Conservation (phyloP, 1,140 invertebrate genomes). For the Ips typographus region DNA sequence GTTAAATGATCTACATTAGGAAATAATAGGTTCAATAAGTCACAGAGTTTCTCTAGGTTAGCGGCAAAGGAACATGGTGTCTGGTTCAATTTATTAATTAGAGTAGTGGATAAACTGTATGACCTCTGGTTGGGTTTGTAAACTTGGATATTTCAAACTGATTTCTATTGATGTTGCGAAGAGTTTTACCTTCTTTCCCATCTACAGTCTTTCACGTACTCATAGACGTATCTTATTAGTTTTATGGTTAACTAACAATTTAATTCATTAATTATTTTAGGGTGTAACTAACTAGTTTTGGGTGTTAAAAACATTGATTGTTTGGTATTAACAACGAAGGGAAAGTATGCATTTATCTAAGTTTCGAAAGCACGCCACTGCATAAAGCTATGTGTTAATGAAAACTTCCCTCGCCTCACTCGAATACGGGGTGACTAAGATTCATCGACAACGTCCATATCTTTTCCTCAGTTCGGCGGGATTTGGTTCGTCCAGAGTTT, state of each 20-base stretch:
- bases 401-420: constrained; percentile 27
- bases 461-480: constrained; percentile 19
- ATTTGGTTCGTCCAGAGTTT: constrained; percentile 25
- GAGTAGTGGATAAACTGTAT: constrained; percentile 48
- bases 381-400: constrained; percentile 30
- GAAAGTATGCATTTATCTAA: neutral
- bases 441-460: constrained; percentile 36
- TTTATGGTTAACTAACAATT: no score
- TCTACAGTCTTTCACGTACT: constrained; percentile 17
- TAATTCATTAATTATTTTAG: no score
- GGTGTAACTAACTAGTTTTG: no score
- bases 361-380: constrained; percentile 6
- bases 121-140: constrained; percentile 44
- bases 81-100: constrained; percentile 48
- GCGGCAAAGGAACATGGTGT: constrained; percentile 3
- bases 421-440: constrained; percentile 34
- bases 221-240: constrained; percentile 13
- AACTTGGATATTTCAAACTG: constrained; percentile 49
- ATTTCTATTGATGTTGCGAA: constrained; percentile 49
- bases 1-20: constrained; percentile 3
- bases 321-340: neutral
- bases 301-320: no score
- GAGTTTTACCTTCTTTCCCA: constrained; percentile 29
- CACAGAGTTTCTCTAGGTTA: neutral
- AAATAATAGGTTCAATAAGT: constrained; percentile 8